phyloP scores from a whole-genome alignment of 2,888 invertebrate species.

The Rhingia rostrata region DNA sequence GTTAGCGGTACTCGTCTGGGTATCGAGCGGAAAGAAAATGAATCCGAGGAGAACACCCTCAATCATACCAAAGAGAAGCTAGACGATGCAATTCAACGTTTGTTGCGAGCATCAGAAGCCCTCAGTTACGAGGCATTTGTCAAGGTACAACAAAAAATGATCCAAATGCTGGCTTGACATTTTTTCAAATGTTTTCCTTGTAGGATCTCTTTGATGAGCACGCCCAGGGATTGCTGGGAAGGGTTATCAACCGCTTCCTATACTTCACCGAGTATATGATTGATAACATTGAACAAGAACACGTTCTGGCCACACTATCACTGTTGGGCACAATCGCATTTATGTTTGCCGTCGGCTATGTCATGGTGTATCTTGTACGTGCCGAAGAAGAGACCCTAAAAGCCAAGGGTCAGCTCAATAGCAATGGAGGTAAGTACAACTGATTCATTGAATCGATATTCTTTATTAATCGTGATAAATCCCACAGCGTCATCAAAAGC shows the following conservation, averaged over 20 bases:
- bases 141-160: constrained; percentile 84
- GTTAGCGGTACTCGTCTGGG: constrained; percentile 82
- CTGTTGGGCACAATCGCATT: constrained; percentile 90
- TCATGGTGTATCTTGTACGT: constrained; percentile 91
- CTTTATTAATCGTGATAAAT: neutral
- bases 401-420: constrained; percentile 78
- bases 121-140: constrained; percentile 91
- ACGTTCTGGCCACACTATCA: constrained; percentile 90
- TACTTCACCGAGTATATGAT: constrained; percentile 88
- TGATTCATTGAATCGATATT: neutral
- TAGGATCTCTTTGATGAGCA: constrained; percentile 92
- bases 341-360: constrained; percentile 91
- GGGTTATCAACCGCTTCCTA: constrained; percentile 86
- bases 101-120: constrained; percentile 89
- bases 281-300: constrained; percentile 89
- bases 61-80: constrained; percentile 90
- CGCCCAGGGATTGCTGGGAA: constrained; percentile 88
- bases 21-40: constrained; percentile 79
- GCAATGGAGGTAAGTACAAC: constrained; percentile 77
- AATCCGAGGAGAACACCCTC: constrained; percentile 84
- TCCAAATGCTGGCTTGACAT: neutral
- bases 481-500: constrained; percentile 75
- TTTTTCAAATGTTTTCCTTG: neutral
- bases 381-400: constrained; percentile 82
- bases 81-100: constrained; percentile 88